A percentile compares a stretch with the other conserved stretches of the same genome.
Evolutionary conservation across 2,113 vertebrate species (phyloP).

Genomic region (Cichladusa arquata): DNA sequence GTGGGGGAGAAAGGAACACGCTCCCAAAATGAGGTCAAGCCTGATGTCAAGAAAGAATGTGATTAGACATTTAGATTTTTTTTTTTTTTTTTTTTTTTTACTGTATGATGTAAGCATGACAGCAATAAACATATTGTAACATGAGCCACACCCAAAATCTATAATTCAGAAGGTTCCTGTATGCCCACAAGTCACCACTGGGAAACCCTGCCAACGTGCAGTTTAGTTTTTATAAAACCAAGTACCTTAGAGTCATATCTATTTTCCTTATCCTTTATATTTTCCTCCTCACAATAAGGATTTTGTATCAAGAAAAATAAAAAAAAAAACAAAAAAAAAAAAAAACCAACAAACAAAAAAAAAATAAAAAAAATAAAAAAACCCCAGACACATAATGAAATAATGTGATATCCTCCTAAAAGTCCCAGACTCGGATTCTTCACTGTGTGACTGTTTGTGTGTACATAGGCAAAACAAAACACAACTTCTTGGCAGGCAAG

Average conservation of each 20-base stretch:
- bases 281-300: background rate
- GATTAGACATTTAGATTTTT: background rate
- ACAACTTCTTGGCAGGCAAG: background rate
- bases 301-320: background rate
- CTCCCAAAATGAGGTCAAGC: background rate
- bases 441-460: background rate
- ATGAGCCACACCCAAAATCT: background rate
- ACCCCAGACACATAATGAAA: constrained; percentile 1
- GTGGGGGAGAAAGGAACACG: background rate
- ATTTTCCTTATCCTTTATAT: background rate
- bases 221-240: background rate
- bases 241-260: background rate
- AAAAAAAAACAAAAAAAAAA: background rate
- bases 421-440: background rate
- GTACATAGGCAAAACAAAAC: background rate
- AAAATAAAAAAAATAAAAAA: background rate
- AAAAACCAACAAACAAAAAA: too few species aligned
- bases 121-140: background rate
- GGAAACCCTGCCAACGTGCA: background rate
- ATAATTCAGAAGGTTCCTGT: background rate
- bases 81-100: background rate
- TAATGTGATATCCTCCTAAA: background rate
- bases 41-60: background rate
- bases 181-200: background rate
- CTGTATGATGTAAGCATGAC: background rate